These are phyloP conservation scores for Actinernus sp. DNA, from an alignment of 92 coral and sea anemone genomes.

Conservation along the genomic window DNA sequence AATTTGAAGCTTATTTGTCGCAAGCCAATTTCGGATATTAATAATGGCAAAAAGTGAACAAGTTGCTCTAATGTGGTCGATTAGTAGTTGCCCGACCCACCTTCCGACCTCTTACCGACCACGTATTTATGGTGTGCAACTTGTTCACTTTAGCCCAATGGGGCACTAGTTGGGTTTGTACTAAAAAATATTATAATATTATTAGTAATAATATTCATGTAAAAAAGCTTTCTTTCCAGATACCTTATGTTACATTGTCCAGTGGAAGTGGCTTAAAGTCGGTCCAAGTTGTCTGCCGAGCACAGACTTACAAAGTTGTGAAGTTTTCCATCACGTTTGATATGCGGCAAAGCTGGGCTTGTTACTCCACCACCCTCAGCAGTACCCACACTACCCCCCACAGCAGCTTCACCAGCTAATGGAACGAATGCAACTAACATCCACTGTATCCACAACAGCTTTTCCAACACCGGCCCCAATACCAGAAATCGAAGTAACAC, in stretches of 20 bases:
- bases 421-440: background rate
- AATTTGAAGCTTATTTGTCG: no score
- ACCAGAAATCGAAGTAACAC: slow-evolving; percentile 10
- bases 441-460: slow-evolving; percentile 13
- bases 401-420: slow-evolving; percentile 8
- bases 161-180: no score
- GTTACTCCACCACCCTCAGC: background rate
- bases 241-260: slow-evolving; percentile 43
- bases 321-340: slow-evolving; percentile 3
- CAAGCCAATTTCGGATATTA: no score
- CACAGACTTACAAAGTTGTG: slow-evolving; percentile 58
- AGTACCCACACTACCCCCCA: slow-evolving; percentile 21
- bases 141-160: no score
- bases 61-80: no score
- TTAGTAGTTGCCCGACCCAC: no score
- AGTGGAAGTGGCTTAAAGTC: slow-evolving; percentile 21
- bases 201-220: no score
- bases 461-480: slow-evolving; percentile 34
- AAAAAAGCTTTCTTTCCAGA: no score
- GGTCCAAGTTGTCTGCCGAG: slow-evolving; percentile 55
- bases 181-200: no score
- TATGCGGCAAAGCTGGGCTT: slow-evolving; percentile 1
- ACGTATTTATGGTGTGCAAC: no score
- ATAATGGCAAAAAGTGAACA: no score
- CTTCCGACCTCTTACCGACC: no score